Base-by-base conservation (phyloP, 2,888 invertebrate species). In the Brachyptera putata region DNA sequence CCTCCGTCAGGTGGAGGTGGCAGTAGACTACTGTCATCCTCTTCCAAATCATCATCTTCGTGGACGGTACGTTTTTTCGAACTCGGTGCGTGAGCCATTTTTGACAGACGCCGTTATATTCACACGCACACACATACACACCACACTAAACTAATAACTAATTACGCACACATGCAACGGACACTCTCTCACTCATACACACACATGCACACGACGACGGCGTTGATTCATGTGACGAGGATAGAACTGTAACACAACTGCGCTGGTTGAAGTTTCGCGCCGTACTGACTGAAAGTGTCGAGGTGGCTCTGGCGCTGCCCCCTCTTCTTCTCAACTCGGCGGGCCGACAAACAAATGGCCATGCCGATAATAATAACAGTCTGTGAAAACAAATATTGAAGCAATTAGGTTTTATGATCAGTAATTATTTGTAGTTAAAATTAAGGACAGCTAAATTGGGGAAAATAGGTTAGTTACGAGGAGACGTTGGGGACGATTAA, bases 1-100 rank as follows among this genome's bases (percentile, higher is more conserved):
- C 95, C 95, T 1, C 95, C 94, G 71, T 95, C 95, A 0, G 91
- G 92, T 16, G 90, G 89, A 63, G 84, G 75, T 22, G 67, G 62
- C 4, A 58, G 34, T 7, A 26, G 30, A 21, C 49, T 39, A 37
- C 53, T 53, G 24, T 25, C 37, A 14, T 57, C 57, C 14, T 61
- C 61, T 16, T 59, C 59, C 14, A 36, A 18, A 7, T 59, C 59
- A 11, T 59, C 59, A 9, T 55, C 53, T 1, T 21, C 55, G 22
- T 39, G 53, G n/a, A n/a, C n/a, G n/a, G n/a, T n/a, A 13, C 60
- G 56, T 50, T 57, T 60, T 25, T 22, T 55, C 21, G 48, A 30
- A 18, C 61, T 25, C n/a, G 64, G 56, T 16, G 61, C 61, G 57
- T 64, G 63, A 24, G 63, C 55, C 61, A 64, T 61, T 55, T 57